Base-by-base conservation (phyloP, 2,797 vertebrate species). In the Chelon auratus region DNA sequence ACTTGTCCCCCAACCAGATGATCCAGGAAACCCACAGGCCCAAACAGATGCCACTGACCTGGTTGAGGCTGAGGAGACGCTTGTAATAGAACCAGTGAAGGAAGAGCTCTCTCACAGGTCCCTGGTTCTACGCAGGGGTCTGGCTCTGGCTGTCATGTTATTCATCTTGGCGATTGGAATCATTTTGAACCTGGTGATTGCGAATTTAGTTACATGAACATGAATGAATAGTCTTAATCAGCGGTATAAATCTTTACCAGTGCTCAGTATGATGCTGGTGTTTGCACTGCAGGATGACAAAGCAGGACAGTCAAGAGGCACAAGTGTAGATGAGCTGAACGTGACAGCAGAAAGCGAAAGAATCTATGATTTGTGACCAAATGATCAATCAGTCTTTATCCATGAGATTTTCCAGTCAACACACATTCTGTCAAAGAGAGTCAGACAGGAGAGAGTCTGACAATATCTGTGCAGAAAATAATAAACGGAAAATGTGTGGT, bases 101-200 rank as follows among this genome's bases (percentile, higher is more conserved):
- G 54, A 40, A 0, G 0, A 78, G 2, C 57, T 89, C 64, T 11
- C 68, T 0, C 56, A 87, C 68, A 91, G 82, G 17, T 75, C 84
- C 3, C 55, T 96, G 82, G 17, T 95, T 9, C 0, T 95, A 40
- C 89, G 68, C 0, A 81, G 94, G 0, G 88, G 87, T 2, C 74
- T 95, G 48, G 89, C 89, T 40, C 54, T 95, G 57, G 89, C 77
- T 5, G 1, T 42, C 4, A 95, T 96, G 51, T 0, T 96, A 0
- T n/a, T 77, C n/a, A 70, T 95, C 18, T 86, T 97, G 50, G 71
- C 91, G 51, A 80, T 26, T 14, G 96, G 97, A 37, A 58, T 97
- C 58, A 64, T 93, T 61, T 40, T 92, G 13, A 93, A 93, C 65
- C 2, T 88, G 10, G 3, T 93, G 13, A 9, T 92, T 48, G 88